These are phyloP conservation scores for Sebastes vulpes DNA, from an alignment of 2,797 vertebrate genomes.

Conservation along the genomic window DNA sequence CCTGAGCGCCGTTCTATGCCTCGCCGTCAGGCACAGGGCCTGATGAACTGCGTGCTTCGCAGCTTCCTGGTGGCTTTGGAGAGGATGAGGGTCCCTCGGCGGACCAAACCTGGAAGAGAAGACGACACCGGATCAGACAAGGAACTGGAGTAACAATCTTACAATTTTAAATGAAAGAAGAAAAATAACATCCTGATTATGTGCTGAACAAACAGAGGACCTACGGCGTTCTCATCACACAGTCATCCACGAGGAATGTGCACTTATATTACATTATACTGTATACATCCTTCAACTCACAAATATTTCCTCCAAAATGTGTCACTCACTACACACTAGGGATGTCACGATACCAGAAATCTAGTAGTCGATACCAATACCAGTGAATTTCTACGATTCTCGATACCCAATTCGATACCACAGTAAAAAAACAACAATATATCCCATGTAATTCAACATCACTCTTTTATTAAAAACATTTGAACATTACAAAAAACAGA, in stretches of 20 bases:
- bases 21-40: neutral
- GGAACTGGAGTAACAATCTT: neutral
- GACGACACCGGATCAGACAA: conserved; percentile 9
- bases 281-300: no score
- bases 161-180: neutral
- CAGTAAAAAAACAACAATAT: no score
- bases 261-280: neutral
- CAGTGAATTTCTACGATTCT: no score
- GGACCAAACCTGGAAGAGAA: conserved; percentile 39
- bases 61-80: conserved; percentile 14
- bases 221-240: neutral
- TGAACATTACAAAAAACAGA: no score
- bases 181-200: neutral
- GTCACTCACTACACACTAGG: no score
- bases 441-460: no score
- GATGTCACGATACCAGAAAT: no score
- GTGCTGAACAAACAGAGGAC: neutral
- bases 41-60: neutral
- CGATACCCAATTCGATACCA: no score
- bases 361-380: no score
- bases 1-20: neutral
- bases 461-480: no score
- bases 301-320: no score
- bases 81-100: conserved; percentile 1
- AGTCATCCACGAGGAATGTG: neutral